Evolutionary conservation across 2,113 vertebrate genomes (phyloP), one percentile per base, ranked within the genome.

Genomic region (Dipodomys stephensi): DNA sequence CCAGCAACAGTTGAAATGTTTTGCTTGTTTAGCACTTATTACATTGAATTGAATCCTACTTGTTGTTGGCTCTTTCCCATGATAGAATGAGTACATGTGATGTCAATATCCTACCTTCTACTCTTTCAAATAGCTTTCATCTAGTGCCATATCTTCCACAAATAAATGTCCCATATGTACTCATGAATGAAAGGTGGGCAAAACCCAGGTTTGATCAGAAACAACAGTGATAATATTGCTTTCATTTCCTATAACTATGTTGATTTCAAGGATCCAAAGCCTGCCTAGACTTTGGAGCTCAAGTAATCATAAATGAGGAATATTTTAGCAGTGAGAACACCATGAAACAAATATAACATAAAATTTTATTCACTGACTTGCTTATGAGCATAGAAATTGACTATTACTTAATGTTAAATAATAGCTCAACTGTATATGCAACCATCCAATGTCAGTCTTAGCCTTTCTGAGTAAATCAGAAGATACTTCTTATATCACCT

Each of bases 41-140:
- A 1, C 18, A 3, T n/a, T 1, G 0, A 32, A 3, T n/a, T 1
- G 0, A 32, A 16, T 64, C 49, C 30, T 64, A 3, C 20, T 23
- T 12, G 2, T 39, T 35, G 5, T 60, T 30, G 65, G 32, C 65
- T 87, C 20, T 53, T 7, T 73, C n/a, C 16, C 68, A 46, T 22
- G 0, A 2, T 28, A 27, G 68, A 53, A 44, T 19, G 1, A 22
- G 19, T 62, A 30, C 12, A 30, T 0, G 9, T 1, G 4, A 44
- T 27, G 0, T 25, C 16, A 16, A 15, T 46, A 44, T 53, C 76
- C 77, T 4, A 6, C 0, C n/a, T 28, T 35, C 68, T 27, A 6
- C 44, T 73, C 39, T 30, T 68, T 22, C n/a, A 32, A 35, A 62
- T 25, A 57, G 30, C 80, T 53, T 62, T n/a, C 23, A 44, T 62